Evolutionary conservation across 2,888 invertebrate species (phyloP), one percentile per base, ranked within the genome.

Genomic region (Callinectes sapidus): DNA sequence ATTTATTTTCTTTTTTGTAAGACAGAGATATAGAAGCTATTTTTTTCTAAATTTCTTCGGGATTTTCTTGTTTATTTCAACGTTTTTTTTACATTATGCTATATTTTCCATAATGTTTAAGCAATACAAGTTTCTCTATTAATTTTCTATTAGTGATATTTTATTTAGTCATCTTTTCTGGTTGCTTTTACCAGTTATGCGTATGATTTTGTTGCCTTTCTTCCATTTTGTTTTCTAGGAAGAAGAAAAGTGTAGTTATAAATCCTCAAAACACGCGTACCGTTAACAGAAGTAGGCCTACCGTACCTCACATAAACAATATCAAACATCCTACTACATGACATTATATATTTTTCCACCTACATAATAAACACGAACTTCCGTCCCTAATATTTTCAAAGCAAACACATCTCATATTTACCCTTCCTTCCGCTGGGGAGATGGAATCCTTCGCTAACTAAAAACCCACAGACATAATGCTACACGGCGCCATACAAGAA

Each of bases 291-390:
- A 32, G 5, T 81, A 81, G 81, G 81, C 81, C 81, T 81, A 81
- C 81, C 81, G 35, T 81, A 81, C 81, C 35, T 35, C 14, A 81
- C 32, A 81, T 81, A 35, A 81, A 81, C 81, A 81, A 32, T 35
- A 81, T 81, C 35, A 81, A 81, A 81, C 81, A 81, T 1, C 16
- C 32, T 35, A 35, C n/a, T 48, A 81, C n/a, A 81, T 5, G 28
- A 14, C 81, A 16, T 81, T 28, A 28, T 77, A 28, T 77, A n/a
- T 77, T 81, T 18, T 16, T 35, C 18, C 1, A 81, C 23, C 35
- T 32, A 32, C 81, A 81, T 35, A 35, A 81, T 35, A 81, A 81
- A 81, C 81, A 81, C 81, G 81, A 81, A 81, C 35, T 35, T 81
- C 32, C 16, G 35, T 71, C 14, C 28, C 13, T 81, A 35, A 81